Percentiles rank a stretch among this genome's conserved stretches.
These are phyloP conservation scores for Catagonus wagneri DNA, from an alignment of 2,113 vertebrate genomes.

Conservation along the genomic window DNA sequence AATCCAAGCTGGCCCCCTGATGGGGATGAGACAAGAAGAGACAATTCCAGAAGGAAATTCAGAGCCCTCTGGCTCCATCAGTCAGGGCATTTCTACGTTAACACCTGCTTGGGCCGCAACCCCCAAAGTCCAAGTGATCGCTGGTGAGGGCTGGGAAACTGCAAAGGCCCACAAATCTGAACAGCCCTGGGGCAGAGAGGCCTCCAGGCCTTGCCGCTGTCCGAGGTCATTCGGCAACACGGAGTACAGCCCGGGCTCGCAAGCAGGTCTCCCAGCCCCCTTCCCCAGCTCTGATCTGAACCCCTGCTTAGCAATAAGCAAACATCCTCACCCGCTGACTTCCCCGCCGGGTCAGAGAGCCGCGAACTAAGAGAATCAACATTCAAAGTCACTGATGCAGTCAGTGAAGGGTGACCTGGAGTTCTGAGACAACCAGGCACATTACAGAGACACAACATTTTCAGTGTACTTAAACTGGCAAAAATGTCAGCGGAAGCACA, in stretches of 20 bases:
- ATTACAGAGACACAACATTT: not conserved
- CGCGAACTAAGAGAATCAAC: not conserved
- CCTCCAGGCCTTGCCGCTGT: not conserved
- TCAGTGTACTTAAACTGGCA: not conserved
- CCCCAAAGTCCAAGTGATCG: not conserved
- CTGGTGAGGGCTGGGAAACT: not conserved
- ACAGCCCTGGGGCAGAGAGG: not conserved
- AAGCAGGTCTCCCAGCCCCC: not conserved
- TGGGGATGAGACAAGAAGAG: not conserved
- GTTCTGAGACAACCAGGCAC: not conserved
- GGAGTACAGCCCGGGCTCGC: not conserved
- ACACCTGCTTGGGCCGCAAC: not conserved
- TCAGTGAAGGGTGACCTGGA: not conserved
- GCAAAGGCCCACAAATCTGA: not conserved
- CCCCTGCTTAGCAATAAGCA: not conserved
- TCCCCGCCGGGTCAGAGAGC: not conserved
- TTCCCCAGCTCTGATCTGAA: not conserved
- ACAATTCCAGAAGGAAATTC: not conserved
- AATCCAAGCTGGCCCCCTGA: not conserved
- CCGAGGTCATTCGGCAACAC: not conserved
- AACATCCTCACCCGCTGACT: not conserved
- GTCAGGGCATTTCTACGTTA: not conserved
- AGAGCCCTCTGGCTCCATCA: not conserved
- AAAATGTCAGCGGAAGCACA: not conserved
- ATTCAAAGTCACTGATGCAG: not conserved